Evolutionary conservation across 1,140 invertebrate genomes (phyloP).

Genomic region (Rhynchophorus ferrugineus): DNA sequence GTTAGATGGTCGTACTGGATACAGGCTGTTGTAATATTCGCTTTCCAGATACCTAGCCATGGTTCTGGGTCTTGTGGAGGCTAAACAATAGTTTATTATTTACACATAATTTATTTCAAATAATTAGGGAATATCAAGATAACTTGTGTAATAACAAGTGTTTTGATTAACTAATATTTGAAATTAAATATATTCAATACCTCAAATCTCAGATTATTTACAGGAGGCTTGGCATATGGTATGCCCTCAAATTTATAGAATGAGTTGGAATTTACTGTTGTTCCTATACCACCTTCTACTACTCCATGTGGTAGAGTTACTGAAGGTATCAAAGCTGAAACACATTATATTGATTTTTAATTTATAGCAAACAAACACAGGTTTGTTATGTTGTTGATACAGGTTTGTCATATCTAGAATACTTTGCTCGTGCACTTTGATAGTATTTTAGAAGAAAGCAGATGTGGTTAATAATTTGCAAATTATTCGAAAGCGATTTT

Average conservation of each 20-base stretch:
- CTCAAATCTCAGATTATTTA: constrained; percentile 28
- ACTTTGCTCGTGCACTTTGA: no score
- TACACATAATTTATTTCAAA: no score
- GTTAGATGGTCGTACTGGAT: constrained; percentile 32
- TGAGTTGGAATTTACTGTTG: constrained; percentile 19
- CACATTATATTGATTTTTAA: no score
- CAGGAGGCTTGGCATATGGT: constrained; percentile 30
- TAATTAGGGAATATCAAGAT: no score
- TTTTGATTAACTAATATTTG: not conserved
- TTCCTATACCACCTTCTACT: constrained; percentile 20
- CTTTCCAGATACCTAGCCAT: constrained; percentile 30
- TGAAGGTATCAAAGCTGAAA: no score
- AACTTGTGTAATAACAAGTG: not conserved
- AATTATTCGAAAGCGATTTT: no score
- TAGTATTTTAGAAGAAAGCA: no score
- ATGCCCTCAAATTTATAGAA: constrained; percentile 28
- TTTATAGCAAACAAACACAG: no score
- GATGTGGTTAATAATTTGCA: no score
- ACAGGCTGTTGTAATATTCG: constrained; percentile 27
- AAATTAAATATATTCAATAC: constrained; percentile 13
- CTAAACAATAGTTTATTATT: constrained; percentile 15
- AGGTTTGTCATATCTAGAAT: no score
- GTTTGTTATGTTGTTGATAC: no score
- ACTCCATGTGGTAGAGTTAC: constrained; percentile 18
- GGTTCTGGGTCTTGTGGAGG: constrained; percentile 27